Evolutionary conservation across 2,888 invertebrate species (phyloP).

Genomic region (Choristoneura rosaceana): DNA sequence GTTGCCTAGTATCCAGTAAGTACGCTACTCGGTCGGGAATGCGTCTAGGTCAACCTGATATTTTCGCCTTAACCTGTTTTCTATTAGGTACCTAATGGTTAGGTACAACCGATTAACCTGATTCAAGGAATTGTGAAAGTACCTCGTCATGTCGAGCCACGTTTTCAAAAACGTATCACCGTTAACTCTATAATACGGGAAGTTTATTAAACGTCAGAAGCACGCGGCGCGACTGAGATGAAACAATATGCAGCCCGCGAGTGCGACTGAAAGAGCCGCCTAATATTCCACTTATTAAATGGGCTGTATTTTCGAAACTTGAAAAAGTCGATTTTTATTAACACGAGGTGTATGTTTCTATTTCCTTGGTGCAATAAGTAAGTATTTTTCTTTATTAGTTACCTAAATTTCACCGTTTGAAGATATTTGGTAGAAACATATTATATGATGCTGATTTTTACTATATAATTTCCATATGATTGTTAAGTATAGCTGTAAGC

Average conservation of each 20-base stretch:
- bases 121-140: slow-evolving; percentile 29
- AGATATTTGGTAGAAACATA: neutral
- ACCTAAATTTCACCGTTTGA: neutral
- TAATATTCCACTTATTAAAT: slow-evolving; percentile 46
- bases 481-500: no score
- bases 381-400: neutral
- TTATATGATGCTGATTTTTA: no score
- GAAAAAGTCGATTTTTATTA: slow-evolving; percentile 25
- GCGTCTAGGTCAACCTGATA: no score
- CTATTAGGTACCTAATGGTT: no score
- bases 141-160: slow-evolving; percentile 42
- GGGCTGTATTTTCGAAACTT: slow-evolving; percentile 44
- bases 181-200: slow-evolving; percentile 65
- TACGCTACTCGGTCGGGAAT: no score
- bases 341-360: slow-evolving; percentile 14
- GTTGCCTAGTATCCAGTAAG: no score
- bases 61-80: no score
- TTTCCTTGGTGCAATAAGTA: neutral
- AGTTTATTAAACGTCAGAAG: slow-evolving; percentile 75
- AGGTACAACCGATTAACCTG: neutral
- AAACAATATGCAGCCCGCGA: slow-evolving; percentile 58
- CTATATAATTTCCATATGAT: no score
- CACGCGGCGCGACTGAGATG: slow-evolving; percentile 66
- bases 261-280: slow-evolving; percentile 56
- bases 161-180: slow-evolving; percentile 60